Evolutionary conservation across 2,888 invertebrate genomes (phyloP), one percentile per base, ranked within the genome.

Genomic region (Tipula unca): DNA sequence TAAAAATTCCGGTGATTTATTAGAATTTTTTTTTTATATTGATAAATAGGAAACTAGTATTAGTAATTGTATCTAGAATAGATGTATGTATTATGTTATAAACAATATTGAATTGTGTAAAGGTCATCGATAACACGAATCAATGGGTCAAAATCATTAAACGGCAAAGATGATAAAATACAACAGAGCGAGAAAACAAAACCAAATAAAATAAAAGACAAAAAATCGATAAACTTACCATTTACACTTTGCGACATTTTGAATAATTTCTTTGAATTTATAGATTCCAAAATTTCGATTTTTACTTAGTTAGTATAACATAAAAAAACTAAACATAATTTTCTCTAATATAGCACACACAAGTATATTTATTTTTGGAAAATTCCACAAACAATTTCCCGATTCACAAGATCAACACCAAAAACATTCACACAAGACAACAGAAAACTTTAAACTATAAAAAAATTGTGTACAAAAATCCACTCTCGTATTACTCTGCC

Each of bases 221-320:
- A 69, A 48, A 48, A 69, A 69, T 69, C 69, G 20, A 69, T 69
- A 69, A 69, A 69, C 69, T 69, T 69, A 69, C 69, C 69, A 69
- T 69, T 69, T 25, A 69, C 69, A 69, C 69, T 69, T 69, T 69
- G 69, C 69, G 69, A 69, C 69, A 69, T 69, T 69, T 69, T 69
- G 69, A 69, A 69, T 69, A 69, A 10, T 10, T 25, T 69, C 3
- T 69, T 48, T 20, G 69, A 69, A 1, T 69, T 25, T 69, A 48
- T 32, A 54, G 48, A 54, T 17, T 17, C 17, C 48, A 54, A n/a
- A 54, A 54, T 54, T 54, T 69, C n/a, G 25, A 10, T 25, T 69
- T 69, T 25, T 20, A 25, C 10, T 69, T 69, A 69, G 8, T 69
- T 13, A 69, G 69, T 69, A 69, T 17, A 25, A 25, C 69, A 25